Percentiles rank a stretch among this genome's conserved stretches.
These are phyloP conservation scores for Formica exsecta DNA, from an alignment of 1,140 invertebrate species.

Conservation along the genomic window DNA sequence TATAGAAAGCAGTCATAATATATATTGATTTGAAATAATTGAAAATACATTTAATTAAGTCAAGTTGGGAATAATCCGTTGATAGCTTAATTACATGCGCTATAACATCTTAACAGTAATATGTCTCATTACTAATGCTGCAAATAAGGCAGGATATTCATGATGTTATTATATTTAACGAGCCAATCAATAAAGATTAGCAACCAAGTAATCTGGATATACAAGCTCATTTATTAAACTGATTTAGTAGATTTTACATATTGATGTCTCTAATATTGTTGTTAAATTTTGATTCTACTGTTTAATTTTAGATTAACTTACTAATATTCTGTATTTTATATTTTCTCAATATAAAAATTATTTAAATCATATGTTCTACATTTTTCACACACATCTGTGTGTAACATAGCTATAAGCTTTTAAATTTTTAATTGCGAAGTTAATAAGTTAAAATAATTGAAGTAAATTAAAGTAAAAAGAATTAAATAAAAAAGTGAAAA, in stretches of 20 bases:
- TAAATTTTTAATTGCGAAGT: no score
- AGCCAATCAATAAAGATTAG: neutral
- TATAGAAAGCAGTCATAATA: no score
- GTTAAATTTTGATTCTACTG: neutral
- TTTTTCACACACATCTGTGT: no score
- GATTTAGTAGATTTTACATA: slow-evolving; percentile 16
- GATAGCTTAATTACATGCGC: neutral
- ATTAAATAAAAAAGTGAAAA: no score
- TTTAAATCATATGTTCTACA: neutral
- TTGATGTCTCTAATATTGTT: neutral
- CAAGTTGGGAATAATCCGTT: neutral
- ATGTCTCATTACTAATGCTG: neutral
- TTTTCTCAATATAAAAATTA: slow-evolving; percentile 1
- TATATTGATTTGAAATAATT: neutral
- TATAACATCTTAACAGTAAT: slow-evolving; percentile 10
- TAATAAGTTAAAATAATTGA: no score
- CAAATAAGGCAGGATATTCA: slow-evolving; percentile 1
- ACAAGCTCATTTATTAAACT: neutral
- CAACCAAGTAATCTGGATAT: slow-evolving; percentile 6
- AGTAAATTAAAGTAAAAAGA: no score
- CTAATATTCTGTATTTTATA: neutral
- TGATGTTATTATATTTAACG: neutral
- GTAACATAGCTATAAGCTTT: no score
- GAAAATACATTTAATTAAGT: neutral
- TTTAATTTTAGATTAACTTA: neutral